Percentiles rank a stretch among this genome's conserved stretches.
phyloP scores from a whole-genome alignment of 1,140 invertebrate species.

The Drosophila lini region DNA sequence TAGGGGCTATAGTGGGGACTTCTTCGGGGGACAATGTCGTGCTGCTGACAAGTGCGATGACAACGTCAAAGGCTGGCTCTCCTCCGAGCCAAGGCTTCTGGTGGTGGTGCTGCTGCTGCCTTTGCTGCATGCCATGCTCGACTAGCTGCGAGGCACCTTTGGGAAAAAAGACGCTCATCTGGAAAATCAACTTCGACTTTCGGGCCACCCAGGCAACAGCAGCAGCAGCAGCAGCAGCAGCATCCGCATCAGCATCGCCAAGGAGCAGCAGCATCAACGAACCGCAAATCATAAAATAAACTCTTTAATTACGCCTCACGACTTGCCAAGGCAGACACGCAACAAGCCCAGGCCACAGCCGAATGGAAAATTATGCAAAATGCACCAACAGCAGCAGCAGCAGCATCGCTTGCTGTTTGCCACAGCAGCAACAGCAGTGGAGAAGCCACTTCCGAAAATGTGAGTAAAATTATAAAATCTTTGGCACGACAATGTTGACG shows the following conservation, averaged over 20 bases:
- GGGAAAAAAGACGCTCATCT: constrained; percentile 65
- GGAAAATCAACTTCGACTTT: constrained; percentile 75
- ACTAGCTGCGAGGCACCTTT: constrained; percentile 65
- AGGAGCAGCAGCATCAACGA: constrained; percentile 42
- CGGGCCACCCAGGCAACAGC: constrained; percentile 62
- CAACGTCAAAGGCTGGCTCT: constrained; percentile 65
- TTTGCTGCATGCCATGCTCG: constrained; percentile 48
- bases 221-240: constrained; percentile 21
- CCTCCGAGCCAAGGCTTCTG: constrained; percentile 8
- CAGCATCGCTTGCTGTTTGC: constrained; percentile 11
- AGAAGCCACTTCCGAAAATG: constrained; percentile 72
- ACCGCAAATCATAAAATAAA: constrained; percentile 81
- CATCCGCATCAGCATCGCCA: constrained; percentile 27
- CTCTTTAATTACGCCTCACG: constrained; percentile 82
- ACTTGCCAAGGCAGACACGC: constrained; percentile 63
- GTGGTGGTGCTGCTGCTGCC: background rate
- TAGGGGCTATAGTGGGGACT: constrained; percentile 18
- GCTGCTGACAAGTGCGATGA: constrained; percentile 71
- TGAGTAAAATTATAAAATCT: constrained; percentile 79
- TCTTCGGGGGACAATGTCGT: constrained; percentile 55
- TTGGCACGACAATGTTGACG: constrained; percentile 71
- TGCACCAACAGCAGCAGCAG: constrained; percentile 52
- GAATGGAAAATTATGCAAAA: constrained; percentile 82
- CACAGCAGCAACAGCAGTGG: constrained; percentile 28
- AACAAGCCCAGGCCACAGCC: constrained; percentile 55